Conservation (phyloP, 2,797 vertebrate genomes). For the Cirrhinus molitorella region DNA sequence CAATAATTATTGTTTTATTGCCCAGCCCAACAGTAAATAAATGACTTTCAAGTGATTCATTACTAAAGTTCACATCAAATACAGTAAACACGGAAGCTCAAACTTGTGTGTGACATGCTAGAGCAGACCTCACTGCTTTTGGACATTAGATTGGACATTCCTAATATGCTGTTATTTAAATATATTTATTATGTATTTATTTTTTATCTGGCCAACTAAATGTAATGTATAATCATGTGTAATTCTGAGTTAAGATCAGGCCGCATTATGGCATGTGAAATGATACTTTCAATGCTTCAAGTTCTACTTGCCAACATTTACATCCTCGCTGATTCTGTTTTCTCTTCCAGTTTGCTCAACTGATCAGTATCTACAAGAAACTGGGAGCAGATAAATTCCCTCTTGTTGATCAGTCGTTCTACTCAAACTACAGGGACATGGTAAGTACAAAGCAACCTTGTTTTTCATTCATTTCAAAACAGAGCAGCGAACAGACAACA, state of each 20-base stretch:
- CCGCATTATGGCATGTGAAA: not conserved
- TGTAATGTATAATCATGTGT: not conserved
- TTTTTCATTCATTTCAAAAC: conserved; percentile 33
- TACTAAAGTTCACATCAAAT: no score
- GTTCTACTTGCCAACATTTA: not conserved
- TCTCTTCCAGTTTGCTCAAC: conserved; percentile 89
- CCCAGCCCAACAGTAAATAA: no score
- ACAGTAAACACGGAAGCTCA: no score
- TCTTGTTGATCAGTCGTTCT: conserved; percentile 95
- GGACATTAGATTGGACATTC: no score
- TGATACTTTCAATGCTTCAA: not conserved
- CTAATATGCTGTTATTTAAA: no score
- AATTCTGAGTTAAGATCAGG: not conserved
- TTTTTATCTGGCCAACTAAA: no score
- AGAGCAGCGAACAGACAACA: not conserved
- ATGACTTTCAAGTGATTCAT: no score
- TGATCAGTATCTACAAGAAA: conserved; percentile 89
- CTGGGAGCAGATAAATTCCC: conserved; percentile 95
- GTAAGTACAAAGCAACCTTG: conserved; percentile 75
- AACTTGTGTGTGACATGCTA: no score
- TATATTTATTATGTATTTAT: no score
- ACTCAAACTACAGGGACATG: conserved; percentile 99
- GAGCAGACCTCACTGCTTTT: no score
- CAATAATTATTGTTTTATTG: no score
- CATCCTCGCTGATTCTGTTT: conserved; percentile 22